phyloP scores from a whole-genome alignment of 2,113 vertebrate species.

The Cygnus atratus region DNA sequence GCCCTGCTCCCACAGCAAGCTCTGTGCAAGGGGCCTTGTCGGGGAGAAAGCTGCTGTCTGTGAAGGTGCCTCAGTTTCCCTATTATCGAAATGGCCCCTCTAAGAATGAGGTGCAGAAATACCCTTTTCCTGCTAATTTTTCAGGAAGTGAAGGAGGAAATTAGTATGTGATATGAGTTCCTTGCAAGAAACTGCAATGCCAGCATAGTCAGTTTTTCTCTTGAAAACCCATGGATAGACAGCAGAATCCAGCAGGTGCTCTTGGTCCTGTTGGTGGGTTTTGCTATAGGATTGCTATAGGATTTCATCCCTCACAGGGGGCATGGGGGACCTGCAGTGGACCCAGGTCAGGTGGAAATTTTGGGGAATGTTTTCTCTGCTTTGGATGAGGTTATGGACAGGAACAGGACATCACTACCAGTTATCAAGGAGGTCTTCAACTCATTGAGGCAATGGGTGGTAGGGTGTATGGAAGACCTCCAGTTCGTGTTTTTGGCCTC shows the following conservation, averaged over 20 bases:
- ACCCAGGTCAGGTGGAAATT: background rate
- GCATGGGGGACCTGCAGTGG: background rate
- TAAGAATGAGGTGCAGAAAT: background rate
- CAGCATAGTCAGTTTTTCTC: background rate
- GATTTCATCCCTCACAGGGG: background rate
- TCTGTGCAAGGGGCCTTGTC: background rate
- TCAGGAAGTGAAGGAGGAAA: background rate
- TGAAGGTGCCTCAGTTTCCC: background rate
- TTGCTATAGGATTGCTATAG: background rate
- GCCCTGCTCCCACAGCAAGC: rapidly evolving
- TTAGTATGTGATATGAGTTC: background rate
- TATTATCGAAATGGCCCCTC: background rate
- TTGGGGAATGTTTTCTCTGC: background rate
- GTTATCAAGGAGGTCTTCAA: background rate
- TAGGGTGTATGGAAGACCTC: background rate
- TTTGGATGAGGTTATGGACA: background rate
- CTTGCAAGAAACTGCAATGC: background rate
- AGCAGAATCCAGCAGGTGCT: background rate
- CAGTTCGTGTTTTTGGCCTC: background rate
- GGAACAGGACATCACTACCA: background rate
- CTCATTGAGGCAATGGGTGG: background rate
- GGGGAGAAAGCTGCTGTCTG: background rate
- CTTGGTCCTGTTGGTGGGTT: background rate
- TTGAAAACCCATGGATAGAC: background rate
- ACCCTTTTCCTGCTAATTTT: background rate